Evolutionary conservation across 2,113 vertebrate species (phyloP), one percentile per base, ranked within the genome.

Genomic region (Fulmarus glacialis): DNA sequence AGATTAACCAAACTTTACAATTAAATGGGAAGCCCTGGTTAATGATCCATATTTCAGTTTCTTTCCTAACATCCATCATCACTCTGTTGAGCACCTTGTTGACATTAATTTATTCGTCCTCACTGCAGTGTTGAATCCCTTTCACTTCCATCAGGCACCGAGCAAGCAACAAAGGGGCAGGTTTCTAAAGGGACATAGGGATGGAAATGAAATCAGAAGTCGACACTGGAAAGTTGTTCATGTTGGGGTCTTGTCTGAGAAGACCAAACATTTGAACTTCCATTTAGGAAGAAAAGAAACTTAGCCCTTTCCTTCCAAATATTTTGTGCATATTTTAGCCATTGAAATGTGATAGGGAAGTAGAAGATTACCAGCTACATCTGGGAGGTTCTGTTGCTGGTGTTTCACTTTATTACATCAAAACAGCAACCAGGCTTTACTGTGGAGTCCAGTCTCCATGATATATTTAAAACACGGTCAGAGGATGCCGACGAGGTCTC

Each of bases 401-500:
- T 80, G 15, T 67, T 85, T 75, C 22, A 24, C 6, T 77, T 68
- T 15, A 19, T 68, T 72, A 50, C 38, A 30, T 32, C 43, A 42
- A 82, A 89, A 80, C 12, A 53, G 9, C 34, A 52, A 22, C n/a
- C 32, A 59, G 53, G 43, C 12, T 80, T 77, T 43, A 16, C 48
- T 59, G 38, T 38, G 62, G 71, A 59, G 43, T 22, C 3, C 27
- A 26, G 42, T 12, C 38, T 66, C 75, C 17, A 6, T 24, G 12
- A 71, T 4, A 16, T 29, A 67, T 17, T 7, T 3, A 29, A 72
- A 55, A 23, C 32, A 55, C 0, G 0, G n/a, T 42, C 43, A 81
- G 40, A 56, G 55, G 23, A 47, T 32, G 73, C 21, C 8, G 2
- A 13, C 0, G 0, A 38, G 8, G 4, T 47, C 59, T 77, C 19